Evolutionary conservation across 2,797 vertebrate genomes (phyloP), one percentile per base, ranked within the genome.

Genomic region (Ambastaia sidthimunki): DNA sequence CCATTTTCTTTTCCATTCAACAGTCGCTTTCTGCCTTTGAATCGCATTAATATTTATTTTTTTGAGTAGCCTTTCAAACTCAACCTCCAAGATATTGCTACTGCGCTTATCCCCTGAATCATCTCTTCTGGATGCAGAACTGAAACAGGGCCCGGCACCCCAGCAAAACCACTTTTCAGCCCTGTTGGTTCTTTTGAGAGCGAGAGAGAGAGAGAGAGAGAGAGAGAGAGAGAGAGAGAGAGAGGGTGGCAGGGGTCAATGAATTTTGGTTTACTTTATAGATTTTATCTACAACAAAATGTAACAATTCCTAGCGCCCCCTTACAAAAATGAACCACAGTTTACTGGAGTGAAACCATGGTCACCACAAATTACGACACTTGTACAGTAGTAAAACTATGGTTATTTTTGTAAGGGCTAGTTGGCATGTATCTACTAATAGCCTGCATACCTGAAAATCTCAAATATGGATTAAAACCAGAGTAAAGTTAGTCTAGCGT

Each of bases 81-180:
- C 85, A 87, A 86, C 86, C 87, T 88, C 84, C 88, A 87, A 88
- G 88, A 89, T 89, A 88, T 88, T 88, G 87, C 86, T 88, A 88
- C 87, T 69, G 85, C 82, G 83, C 82, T 90, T 90, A 91, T 89
- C 89, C 21, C 13, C 47, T 68, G 74, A 72, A 84, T 85, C 83
- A 90, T 90, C 87, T 86, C 67, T 79, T 80, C 85, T 89, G 87
- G 86, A 89, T 85, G 78, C 77, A 87, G 87, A 89, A 88, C 87
- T 89, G 85, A 89, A 89, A 90, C 86, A 86, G 85, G 68, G 85
- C 82, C 86, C 86, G 87, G 87, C 83, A 88, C 82, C 80, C 82
- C 84, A 88, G 86, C 86, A 86, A 86, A 86, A 86, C 85, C 71
- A 88, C 88, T 88, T 87, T 86, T 82, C 73, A 89, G 86, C 84